Evolutionary conservation across 2,113 vertebrate species (phyloP), one percentile per base, ranked within the genome.

Genomic region (Butorides virescens): DNA sequence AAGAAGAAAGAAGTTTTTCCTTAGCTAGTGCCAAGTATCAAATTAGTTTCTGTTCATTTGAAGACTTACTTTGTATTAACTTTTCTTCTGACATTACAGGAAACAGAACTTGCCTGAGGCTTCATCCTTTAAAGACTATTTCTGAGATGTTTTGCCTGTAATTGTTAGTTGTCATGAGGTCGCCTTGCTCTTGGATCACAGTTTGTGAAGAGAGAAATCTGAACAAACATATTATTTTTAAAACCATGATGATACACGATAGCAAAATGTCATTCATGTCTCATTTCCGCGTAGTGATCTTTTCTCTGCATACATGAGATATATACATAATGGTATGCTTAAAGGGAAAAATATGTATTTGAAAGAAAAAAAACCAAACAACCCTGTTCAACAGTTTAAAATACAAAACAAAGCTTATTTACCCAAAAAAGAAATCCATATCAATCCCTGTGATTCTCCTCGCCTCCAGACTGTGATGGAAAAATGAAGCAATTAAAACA

Each of bases 41-140:
- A 95, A 98, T 97, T 97, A 98, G 95, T 97, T 98, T 98, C 97
- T 96, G 68, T 95, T 98, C 97, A 98, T 98, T 95, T 98, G 97
- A 98, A 97, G 96, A 96, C 94, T 92, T 47, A 94, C 92, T 98
- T 97, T 97, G 92, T 97, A 97, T 97, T 98, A 98, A 97, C 96
- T 97, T 98, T 94, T 92, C 77, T 89, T 94, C 91, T 96, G 96
- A 97, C 96, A 95, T 92, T 93, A 94, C 75, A 98, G 93, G 96
- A 98, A 98, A 97, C 95, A 97, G 93, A 97, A 97, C 86, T 96
- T 98, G 97, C 96, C 96, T 97, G 73, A 93, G 94, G 96, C 97
- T 93, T 94, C 96, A 97, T 98, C 93, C 96, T 98, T 97, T 96
- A 95, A 95, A 98, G 83, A 91, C 93, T 93, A 56, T 94, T 97